These are phyloP conservation scores for Odontamblyopus rebecca DNA, from an alignment of 2,797 vertebrate species.

Conservation along the genomic window DNA sequence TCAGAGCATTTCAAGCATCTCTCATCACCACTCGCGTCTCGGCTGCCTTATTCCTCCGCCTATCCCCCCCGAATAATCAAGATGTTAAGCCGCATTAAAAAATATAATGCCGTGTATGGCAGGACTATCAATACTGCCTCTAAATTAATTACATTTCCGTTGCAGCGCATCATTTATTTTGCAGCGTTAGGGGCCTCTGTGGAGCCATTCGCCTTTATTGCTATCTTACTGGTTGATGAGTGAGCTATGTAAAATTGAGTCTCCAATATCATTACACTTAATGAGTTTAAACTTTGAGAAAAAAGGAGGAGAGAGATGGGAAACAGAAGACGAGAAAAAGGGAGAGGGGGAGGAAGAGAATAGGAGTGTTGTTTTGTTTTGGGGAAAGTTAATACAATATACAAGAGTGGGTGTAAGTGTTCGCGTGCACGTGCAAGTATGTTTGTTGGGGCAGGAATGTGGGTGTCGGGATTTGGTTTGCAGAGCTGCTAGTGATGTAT, in stretches of 20 bases:
- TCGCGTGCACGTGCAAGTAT: constrained; percentile 60
- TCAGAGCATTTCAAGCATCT: constrained; percentile 72
- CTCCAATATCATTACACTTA: constrained; percentile 95
- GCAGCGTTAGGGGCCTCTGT: constrained; percentile 91
- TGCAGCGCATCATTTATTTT: constrained; percentile 98
- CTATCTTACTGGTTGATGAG: constrained; percentile 96
- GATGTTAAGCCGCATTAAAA: constrained; percentile 98
- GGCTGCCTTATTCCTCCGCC: constrained; percentile 52
- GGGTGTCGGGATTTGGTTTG: constrained; percentile 65
- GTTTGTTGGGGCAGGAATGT: constrained; percentile 68
- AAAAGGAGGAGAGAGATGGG: constrained; percentile 49
- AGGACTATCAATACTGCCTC: constrained; percentile 99
- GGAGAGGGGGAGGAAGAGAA: constrained; percentile 38
- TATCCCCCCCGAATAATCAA: constrained; percentile 83
- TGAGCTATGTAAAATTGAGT: constrained; percentile 95
- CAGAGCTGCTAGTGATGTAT: constrained; percentile 39
- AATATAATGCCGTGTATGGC: constrained; percentile 96
- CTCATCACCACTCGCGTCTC: constrained; percentile 68
- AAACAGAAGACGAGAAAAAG: constrained; percentile 47
- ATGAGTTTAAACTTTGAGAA: constrained; percentile 94
- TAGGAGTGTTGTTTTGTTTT: constrained; percentile 54
- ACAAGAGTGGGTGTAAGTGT: constrained; percentile 66
- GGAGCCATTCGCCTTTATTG: constrained; percentile 99
- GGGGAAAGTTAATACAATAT: constrained; percentile 67
- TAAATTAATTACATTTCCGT: constrained; percentile 99